Evolutionary conservation across 2,888 invertebrate species (phyloP), one percentile per base, ranked within the genome.

Genomic region (Nomada ferruginata): DNA sequence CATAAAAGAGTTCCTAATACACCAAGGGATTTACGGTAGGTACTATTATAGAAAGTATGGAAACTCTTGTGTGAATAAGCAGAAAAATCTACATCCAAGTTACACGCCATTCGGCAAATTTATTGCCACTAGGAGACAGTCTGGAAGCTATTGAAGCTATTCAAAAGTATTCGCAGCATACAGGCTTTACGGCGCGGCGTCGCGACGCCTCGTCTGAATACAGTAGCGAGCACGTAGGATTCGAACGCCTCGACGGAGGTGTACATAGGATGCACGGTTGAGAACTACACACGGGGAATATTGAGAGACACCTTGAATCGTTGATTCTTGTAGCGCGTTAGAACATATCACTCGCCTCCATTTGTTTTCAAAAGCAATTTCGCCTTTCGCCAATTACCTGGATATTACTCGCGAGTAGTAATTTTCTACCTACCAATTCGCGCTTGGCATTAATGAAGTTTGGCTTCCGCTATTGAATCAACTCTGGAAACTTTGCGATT

Each of bases 331-430:
- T 15, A 68, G 42, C 53, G 11, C 23, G 42, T 2, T 23, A 29
- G 53, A 11, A 23, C 23, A 11, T 36, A 23, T 20, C 10, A 15
- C 29, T 53, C 70, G 70, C 36, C 47, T 26, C 15, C 70, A 29
- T 70, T 70, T 59, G 70, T 70, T 70, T 70, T 70, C 59, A 29
- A 59, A 70, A 47, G 59, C 47, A 70, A 70, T 70, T 70, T 70
- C 59, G 59, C 59, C 59, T 29, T 47, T 70, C 47, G 70, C 29
- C 59, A 47, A 70, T 70, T 70, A 70, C 59, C 36, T 60, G 29
- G 47, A 70, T 70, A 70, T 70, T 70, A 70, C 47, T 60, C 70
- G 70, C 18, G 57, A 59, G 70, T 59, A 47, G 50, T 70, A 59
- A 60, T 70, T 60, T 59, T 47, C 10, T 47, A 42, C 29, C 29